These are phyloP conservation scores for Melieria omissa DNA, from an alignment of 2,888 invertebrate species.

Conservation along the genomic window DNA sequence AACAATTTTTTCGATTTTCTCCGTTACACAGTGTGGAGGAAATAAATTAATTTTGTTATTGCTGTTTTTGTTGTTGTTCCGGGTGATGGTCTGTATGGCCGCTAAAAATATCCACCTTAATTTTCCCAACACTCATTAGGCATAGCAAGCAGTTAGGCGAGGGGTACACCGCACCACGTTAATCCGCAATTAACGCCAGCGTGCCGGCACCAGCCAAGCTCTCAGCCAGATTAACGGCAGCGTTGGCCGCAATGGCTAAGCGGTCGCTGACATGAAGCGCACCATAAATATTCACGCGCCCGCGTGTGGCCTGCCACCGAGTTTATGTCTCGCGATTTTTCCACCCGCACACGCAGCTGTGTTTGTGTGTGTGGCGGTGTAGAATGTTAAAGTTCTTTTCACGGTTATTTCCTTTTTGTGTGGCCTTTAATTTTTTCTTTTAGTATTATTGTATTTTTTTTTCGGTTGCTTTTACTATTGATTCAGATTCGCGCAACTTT, in stretches of 20 bases:
- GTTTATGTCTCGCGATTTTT: background rate
- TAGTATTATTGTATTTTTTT: background rate
- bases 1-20: background rate
- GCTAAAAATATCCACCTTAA: conserved; percentile 32
- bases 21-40: background rate
- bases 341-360: background rate
- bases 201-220: too few species aligned
- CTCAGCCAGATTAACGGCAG: too few species aligned
- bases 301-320: too few species aligned
- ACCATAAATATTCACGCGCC: too few species aligned
- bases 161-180: conserved; percentile 7
- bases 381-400: background rate
- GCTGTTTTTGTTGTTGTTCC: background rate
- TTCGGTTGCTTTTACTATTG: background rate
- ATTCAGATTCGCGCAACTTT: background rate
- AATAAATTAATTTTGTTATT: background rate
- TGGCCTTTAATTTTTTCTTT: background rate
- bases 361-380: background rate
- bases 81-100: background rate
- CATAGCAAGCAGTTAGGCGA: background rate
- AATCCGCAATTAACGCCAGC: conserved; percentile 22
- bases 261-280: too few species aligned
- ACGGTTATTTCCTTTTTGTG: background rate
- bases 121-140: conserved; percentile 27
- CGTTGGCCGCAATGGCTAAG: too few species aligned